These are phyloP conservation scores for Catonia carolina DNA, from an alignment of 2,888 invertebrate species.

Conservation along the genomic window DNA sequence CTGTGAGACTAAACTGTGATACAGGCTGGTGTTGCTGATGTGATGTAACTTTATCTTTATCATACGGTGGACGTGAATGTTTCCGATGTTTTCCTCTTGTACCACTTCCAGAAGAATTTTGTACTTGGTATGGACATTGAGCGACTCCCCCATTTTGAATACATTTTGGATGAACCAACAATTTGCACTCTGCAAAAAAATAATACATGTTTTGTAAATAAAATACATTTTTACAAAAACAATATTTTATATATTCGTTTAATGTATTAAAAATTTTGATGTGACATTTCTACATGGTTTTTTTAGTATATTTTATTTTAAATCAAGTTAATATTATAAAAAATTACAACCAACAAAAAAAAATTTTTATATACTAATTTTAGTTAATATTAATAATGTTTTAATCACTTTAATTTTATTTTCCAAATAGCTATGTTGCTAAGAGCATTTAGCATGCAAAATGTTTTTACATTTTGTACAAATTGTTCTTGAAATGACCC, in stretches of 20 bases:
- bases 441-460: too few relatives aligned
- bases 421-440: too few relatives aligned
- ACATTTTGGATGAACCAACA: slow-evolving; percentile 82
- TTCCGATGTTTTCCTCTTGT: slow-evolving; percentile 54
- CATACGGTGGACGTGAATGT: slow-evolving; percentile 42
- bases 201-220: background rate
- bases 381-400: too few relatives aligned
- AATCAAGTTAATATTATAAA: too few relatives aligned
- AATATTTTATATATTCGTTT: background rate
- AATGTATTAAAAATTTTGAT: background rate
- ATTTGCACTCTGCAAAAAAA: slow-evolving; percentile 59
- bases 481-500: too few relatives aligned
- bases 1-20: slow-evolving; percentile 71
- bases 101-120: slow-evolving; percentile 42
- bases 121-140: slow-evolving; percentile 58
- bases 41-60: background rate
- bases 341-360: too few relatives aligned
- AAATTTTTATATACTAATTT: too few relatives aligned
- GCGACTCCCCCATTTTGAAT: slow-evolving; percentile 75
- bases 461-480: too few relatives aligned
- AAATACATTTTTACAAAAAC: background rate
- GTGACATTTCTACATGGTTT: too few relatives aligned
- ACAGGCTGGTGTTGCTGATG: background rate
- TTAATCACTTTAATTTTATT: too few relatives aligned
- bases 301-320: too few relatives aligned